Evolutionary conservation across 1,140 invertebrate genomes (phyloP).

Genomic region (Prorops nasuta): DNA sequence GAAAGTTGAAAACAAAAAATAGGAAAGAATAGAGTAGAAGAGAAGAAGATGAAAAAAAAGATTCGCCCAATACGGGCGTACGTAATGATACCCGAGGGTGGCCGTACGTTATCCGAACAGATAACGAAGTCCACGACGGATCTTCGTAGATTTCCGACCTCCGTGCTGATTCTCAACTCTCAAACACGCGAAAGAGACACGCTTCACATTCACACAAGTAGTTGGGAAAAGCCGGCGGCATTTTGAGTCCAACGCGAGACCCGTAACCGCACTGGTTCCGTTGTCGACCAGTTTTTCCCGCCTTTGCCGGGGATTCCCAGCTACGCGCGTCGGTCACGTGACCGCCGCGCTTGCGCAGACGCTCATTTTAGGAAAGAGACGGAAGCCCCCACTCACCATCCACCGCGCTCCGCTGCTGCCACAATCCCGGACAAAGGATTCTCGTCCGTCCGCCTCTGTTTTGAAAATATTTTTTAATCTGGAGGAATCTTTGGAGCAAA

Average conservation of each 20-base stretch:
- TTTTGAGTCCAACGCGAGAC: too few relatives aligned
- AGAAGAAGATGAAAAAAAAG: slow-evolving; percentile 18
- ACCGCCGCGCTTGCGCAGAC: too few relatives aligned
- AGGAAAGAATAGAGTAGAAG: slow-evolving; percentile 16
- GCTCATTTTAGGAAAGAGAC: slow-evolving; percentile 17
- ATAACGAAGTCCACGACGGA: slow-evolving; percentile 34
- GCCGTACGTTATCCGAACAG: slow-evolving; percentile 21
- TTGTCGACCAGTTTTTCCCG: too few relatives aligned
- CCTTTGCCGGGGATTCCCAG: too few relatives aligned
- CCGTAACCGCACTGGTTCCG: too few relatives aligned
- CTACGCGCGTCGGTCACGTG: too few relatives aligned
- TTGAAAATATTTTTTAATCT: slow-evolving; percentile 6
- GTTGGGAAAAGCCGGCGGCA: too few relatives aligned
- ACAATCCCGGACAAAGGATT: too few relatives aligned
- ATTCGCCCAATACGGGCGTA: slow-evolving; percentile 50
- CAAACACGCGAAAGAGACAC: too few relatives aligned
- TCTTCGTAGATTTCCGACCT: slow-evolving; percentile 26
- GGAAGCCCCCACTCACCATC: slow-evolving; percentile 25
- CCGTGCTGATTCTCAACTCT: slow-evolving; percentile 14
- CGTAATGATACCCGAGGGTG: slow-evolving; percentile 34
- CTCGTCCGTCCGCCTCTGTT: too few relatives aligned
- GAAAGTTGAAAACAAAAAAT: slow-evolving; percentile 22
- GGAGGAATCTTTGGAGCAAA: not conserved
- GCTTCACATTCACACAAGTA: not conserved
- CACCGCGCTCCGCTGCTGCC: too few relatives aligned